These are phyloP conservation scores for Hyperopisus bebe DNA, from an alignment of 2,113 vertebrate species.

Conservation along the genomic window DNA sequence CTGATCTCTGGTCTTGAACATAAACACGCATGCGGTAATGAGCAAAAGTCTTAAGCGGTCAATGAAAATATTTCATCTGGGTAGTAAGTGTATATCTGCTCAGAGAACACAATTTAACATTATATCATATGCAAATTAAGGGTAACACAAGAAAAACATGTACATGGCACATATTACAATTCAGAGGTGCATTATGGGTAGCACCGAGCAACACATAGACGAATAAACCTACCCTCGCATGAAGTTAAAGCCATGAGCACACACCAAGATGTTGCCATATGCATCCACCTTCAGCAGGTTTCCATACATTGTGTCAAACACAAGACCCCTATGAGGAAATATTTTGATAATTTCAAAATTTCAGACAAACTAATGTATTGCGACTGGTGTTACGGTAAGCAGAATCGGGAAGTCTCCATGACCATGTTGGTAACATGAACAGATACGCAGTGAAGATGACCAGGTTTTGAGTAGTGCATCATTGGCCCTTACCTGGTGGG, in stretches of 20 bases:
- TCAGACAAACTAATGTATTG: no score
- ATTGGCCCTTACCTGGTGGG: conserved; percentile 80
- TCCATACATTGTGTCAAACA: conserved; percentile 93
- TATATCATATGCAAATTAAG: neutral
- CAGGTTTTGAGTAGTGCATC: neutral
- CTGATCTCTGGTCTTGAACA: conserved; percentile 83
- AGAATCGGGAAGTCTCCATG: neutral
- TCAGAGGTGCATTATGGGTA: neutral
- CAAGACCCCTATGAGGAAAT: conserved; percentile 74
- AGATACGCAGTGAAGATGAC: neutral
- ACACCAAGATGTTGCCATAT: conserved; percentile 94
- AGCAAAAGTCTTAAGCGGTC: neutral
- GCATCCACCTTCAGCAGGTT: conserved; percentile 98
- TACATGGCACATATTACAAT: neutral
- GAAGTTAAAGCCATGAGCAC: conserved; percentile 96
- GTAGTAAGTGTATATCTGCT: neutral
- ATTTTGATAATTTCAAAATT: neutral
- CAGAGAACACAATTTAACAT: neutral
- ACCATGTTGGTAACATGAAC: neutral
- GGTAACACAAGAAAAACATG: neutral
- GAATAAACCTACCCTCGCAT: conserved; percentile 78
- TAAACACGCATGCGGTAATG: neutral
- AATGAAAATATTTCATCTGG: neutral
- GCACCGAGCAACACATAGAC: neutral
- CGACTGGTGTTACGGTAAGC: neutral